Percentiles rank a stretch among this genome's conserved stretches.
phyloP scores from a whole-genome alignment of 1,140 invertebrate species.

The Heliconius melpomene region DNA sequence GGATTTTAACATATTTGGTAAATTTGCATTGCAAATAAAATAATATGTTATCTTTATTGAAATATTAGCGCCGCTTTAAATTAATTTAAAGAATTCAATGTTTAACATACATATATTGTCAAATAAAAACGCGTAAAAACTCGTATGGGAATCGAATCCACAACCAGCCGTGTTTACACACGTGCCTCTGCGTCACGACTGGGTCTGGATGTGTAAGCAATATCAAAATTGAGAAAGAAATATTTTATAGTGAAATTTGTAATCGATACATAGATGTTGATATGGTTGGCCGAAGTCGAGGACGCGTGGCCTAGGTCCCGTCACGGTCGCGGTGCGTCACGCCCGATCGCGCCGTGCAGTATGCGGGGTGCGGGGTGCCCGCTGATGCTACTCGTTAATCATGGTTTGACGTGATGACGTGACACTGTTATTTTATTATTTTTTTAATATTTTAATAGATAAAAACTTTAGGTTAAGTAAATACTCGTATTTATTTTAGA shows the following conservation, averaged over 20 bases:
- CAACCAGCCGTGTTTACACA: too few relatives aligned
- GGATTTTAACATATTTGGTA: conserved; percentile 20
- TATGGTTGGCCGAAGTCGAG: conserved; percentile 65
- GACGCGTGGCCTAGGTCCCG: conserved; percentile 62
- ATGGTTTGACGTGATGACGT: not conserved
- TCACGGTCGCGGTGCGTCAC: conserved; percentile 60
- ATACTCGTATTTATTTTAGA: too few relatives aligned
- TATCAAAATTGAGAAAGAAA: not conserved
- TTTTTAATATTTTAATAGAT: not conserved
- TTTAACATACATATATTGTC: too few relatives aligned
- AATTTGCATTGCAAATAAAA: conserved; percentile 34
- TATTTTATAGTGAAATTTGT: conserved; percentile 10
- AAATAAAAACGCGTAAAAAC: too few relatives aligned
- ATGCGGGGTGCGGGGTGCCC: not conserved
- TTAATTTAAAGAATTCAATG: not conserved
- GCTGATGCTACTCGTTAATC: conserved; percentile 34
- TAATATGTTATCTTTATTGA: not conserved
- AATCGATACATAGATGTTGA: conserved; percentile 39
- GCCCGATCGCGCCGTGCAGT: conserved; percentile 56
- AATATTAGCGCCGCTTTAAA: not conserved
- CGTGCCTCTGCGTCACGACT: too few relatives aligned
- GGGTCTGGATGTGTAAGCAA: not conserved
- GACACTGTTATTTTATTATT: not conserved
- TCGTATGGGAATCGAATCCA: too few relatives aligned
- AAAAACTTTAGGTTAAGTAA: too few relatives aligned